These are phyloP conservation scores for Australoheros facetus DNA, from an alignment of 2,797 vertebrate species.

Conservation along the genomic window DNA sequence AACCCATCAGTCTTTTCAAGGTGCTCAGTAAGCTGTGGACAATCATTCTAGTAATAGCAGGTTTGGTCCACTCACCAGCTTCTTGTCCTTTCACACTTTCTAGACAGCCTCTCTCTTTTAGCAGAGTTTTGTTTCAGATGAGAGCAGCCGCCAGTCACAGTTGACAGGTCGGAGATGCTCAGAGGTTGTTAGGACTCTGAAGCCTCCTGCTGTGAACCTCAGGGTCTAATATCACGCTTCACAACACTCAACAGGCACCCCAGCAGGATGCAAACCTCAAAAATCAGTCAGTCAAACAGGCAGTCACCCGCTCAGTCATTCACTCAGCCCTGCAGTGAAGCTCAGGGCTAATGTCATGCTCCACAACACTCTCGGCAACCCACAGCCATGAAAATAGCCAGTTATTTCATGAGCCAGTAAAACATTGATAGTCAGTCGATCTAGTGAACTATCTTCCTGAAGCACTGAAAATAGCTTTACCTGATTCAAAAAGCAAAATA, in stretches of 20 bases:
- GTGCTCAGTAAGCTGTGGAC: slow-evolving; percentile 13
- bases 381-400: slow-evolving; percentile 1
- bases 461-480: neutral
- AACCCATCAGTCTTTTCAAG: slow-evolving; percentile 14
- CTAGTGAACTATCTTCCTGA: neutral
- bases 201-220: slow-evolving; percentile 38
- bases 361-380: slow-evolving; percentile 1
- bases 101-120: slow-evolving; percentile 10
- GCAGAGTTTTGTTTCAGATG: slow-evolving; percentile 47
- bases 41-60: slow-evolving; percentile 12
- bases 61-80: slow-evolving; percentile 20
- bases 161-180: slow-evolving; percentile 36
- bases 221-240: slow-evolving; percentile 67
- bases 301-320: slow-evolving; percentile 10
- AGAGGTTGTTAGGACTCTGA: slow-evolving; percentile 50
- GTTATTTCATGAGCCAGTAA: slow-evolving; percentile 28
- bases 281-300: slow-evolving; percentile 50
- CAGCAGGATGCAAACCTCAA: slow-evolving; percentile 30
- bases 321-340: slow-evolving; percentile 32
- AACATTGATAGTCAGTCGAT: neutral
- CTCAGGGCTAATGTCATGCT: slow-evolving; percentile 49
- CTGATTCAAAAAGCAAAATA: neutral
- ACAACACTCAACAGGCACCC: slow-evolving; percentile 40
- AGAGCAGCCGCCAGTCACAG: slow-evolving; percentile 58
- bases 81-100: slow-evolving; percentile 12